These are phyloP conservation scores for Myiotriccus ornatus DNA, from an alignment of 2,797 vertebrate species.

Conservation along the genomic window DNA sequence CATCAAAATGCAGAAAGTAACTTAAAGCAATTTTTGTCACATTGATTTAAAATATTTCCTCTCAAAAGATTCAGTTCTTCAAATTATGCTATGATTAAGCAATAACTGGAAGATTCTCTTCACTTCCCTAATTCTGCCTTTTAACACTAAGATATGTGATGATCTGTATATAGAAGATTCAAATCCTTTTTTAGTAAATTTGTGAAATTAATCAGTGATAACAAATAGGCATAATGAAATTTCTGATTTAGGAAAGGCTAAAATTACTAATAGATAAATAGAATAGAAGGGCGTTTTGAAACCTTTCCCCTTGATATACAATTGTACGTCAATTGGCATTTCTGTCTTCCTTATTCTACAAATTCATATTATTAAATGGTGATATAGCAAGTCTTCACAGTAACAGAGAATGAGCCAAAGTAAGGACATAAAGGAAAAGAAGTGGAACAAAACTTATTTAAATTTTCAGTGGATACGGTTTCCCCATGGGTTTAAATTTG, in stretches of 20 bases:
- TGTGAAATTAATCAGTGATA: constrained; percentile 24
- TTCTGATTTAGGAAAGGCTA: not conserved
- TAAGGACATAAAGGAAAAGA: not conserved
- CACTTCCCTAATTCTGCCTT: not conserved
- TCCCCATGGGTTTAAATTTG: not conserved
- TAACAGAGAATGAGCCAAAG: not conserved
- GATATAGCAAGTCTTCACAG: not conserved
- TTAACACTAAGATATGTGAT: not conserved
- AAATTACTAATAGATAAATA: not conserved
- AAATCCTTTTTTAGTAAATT: not conserved
- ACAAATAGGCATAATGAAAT: not conserved
- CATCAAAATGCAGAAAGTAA: constrained; percentile 44
- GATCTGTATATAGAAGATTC: not conserved
- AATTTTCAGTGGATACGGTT: not conserved
- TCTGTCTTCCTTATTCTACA: not conserved
- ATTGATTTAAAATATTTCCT: constrained; percentile 39
- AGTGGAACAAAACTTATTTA: not conserved
- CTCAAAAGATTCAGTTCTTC: not conserved
- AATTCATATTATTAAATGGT: not conserved
- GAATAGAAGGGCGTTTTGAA: not conserved
- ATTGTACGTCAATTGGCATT: not conserved
- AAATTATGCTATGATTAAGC: constrained; percentile 25
- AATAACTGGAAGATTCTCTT: constrained; percentile 16
- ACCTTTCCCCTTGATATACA: not conserved
- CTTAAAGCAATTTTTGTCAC: constrained; percentile 49